These are phyloP conservation scores for Smutsia temminckii DNA, from an alignment of 2,797 vertebrate genomes.

Conservation along the genomic window DNA sequence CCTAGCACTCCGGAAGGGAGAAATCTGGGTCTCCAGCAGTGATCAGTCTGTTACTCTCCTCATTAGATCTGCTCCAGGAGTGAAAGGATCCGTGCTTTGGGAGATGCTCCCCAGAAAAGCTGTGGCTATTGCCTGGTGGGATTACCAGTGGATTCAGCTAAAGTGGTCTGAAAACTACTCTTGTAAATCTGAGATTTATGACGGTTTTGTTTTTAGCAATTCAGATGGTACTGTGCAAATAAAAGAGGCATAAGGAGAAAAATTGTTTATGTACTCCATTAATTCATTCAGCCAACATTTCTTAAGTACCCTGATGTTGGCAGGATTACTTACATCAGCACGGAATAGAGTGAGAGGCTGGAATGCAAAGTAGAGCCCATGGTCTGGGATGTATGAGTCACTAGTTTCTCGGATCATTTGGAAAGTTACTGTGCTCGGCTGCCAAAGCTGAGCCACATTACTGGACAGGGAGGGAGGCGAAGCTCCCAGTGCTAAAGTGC, in stretches of 20 bases:
- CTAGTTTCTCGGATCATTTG: background rate
- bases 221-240: background rate
- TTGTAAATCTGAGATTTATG: conserved; percentile 16
- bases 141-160: background rate
- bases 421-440: conserved; percentile 21
- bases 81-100: background rate
- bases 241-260: background rate
- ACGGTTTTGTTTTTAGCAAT: conserved; percentile 37
- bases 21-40: conserved; percentile 50
- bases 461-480: background rate
- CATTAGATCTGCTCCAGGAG: background rate
- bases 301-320: background rate
- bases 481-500: background rate
- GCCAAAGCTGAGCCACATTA: background rate
- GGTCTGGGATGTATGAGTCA: background rate
- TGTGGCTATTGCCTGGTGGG: background rate
- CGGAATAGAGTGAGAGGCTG: background rate
- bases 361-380: background rate
- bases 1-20: conserved; percentile 52
- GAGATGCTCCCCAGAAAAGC: background rate
- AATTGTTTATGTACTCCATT: background rate
- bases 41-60: background rate
- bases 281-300: background rate
- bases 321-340: background rate
- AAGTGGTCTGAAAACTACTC: background rate